Percentiles rank a stretch among this genome's conserved stretches.
phyloP scores from a whole-genome alignment of 2,888 invertebrate genomes.

The Drosophila dives region DNA sequence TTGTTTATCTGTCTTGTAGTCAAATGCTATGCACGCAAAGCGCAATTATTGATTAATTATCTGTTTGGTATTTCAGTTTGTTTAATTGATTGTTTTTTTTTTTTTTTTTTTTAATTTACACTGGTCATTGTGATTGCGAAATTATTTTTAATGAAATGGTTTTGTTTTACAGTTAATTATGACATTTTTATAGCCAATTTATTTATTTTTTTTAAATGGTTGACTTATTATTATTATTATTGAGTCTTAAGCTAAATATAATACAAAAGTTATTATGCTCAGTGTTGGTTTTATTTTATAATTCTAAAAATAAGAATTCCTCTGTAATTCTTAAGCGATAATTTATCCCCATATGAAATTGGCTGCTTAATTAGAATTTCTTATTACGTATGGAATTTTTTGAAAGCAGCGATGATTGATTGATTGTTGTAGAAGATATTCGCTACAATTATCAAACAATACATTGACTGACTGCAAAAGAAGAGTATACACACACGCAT shows the following conservation, averaged over 20 bases:
- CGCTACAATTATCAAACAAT: constrained; percentile 32
- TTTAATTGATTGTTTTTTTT: constrained; percentile 19
- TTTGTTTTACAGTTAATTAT: constrained; percentile 5
- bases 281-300: not conserved
- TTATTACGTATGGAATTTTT: constrained; percentile 46
- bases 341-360: constrained; percentile 8
- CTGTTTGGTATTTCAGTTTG: constrained; percentile 33
- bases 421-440: constrained; percentile 45
- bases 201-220: not conserved
- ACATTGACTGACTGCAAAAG: constrained; percentile 24
- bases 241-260: not conserved
- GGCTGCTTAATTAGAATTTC: constrained; percentile 53
- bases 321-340: constrained; percentile 33
- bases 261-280: not conserved
- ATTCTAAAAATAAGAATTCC: not conserved
- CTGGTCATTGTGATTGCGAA: constrained; percentile 15
- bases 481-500: constrained; percentile 1
- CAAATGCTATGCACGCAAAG: constrained; percentile 56
- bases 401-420: constrained; percentile 32
- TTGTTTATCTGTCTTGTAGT: constrained; percentile 11
- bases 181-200: not conserved
- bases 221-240: not conserved
- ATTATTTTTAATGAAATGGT: not conserved
- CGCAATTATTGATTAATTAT: constrained; percentile 75
- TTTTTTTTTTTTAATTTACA: constrained; percentile 24